Conservation (phyloP, 2,113 vertebrate species). For the Zosterops japonicus region DNA sequence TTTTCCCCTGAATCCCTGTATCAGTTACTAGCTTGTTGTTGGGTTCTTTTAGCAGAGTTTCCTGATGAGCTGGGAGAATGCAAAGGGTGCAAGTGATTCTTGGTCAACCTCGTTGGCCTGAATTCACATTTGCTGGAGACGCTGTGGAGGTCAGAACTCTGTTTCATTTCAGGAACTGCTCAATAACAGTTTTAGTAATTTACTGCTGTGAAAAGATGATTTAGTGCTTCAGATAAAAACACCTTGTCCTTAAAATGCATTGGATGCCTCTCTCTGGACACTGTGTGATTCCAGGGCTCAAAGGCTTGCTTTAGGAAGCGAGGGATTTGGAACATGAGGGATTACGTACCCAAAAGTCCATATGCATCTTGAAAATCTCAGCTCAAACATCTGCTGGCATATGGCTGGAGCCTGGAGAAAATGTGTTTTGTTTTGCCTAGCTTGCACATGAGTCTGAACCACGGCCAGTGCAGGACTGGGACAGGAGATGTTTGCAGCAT, state of each 20-base stretch:
- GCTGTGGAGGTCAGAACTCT: conserved; percentile 1
- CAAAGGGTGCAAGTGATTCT: neutral
- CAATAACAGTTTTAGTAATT: neutral
- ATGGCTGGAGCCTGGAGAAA: neutral
- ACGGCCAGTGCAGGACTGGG: neutral
- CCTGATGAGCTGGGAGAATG: neutral
- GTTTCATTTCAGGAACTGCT: conserved; percentile 55
- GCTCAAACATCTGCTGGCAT: conserved; percentile 28
- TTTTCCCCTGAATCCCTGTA: neutral
- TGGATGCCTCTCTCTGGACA: neutral
- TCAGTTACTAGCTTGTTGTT: neutral
- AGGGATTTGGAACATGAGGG: conserved; percentile 3
- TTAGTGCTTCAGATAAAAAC: conserved; percentile 27
- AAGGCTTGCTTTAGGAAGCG: neutral
- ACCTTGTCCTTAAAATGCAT: conserved; percentile 37
- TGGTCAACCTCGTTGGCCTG: neutral
- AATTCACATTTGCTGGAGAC: neutral
- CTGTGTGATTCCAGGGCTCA: neutral
- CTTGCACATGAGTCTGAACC: neutral
- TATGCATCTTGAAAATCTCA: conserved; percentile 44
- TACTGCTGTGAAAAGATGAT: neutral
- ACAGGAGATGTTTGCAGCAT: neutral
- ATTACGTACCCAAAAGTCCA: neutral
- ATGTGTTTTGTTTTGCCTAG: conserved; percentile 14
- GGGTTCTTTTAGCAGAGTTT: neutral